These are phyloP conservation scores for Mimumesa dahlbomi DNA, from an alignment of 2,888 invertebrate species.

Conservation along the genomic window DNA sequence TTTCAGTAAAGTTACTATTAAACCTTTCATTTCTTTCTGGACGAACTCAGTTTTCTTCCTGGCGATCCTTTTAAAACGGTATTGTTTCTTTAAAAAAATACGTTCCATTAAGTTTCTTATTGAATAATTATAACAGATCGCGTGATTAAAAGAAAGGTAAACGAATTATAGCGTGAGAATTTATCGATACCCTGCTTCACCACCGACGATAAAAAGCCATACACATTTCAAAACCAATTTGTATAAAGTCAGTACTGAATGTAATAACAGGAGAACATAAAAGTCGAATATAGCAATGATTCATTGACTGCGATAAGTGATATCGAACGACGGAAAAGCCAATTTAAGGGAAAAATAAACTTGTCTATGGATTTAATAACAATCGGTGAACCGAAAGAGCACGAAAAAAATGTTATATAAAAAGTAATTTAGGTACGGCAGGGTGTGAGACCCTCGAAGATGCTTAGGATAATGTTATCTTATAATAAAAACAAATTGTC, in stretches of 20 bases:
- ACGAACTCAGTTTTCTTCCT: no score
- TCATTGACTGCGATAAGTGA: conserved; percentile 65
- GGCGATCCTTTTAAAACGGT: no score
- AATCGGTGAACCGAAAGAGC: conserved; percentile 74
- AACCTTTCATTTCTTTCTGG: no score
- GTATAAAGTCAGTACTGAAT: conserved; percentile 70
- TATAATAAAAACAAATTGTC: conserved; percentile 80
- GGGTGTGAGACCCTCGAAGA: conserved; percentile 76
- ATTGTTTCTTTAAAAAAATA: conserved; percentile 1
- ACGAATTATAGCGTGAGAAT: conserved; percentile 13
- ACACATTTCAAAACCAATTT: conserved; percentile 67
- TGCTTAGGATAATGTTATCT: conserved; percentile 81
- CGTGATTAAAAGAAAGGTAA: not conserved
- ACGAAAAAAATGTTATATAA: conserved; percentile 78
- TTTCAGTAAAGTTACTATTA: conserved; percentile 24
- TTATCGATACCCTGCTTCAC: conserved; percentile 49
- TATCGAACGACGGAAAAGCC: conserved; percentile 62
- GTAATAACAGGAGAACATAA: conserved; percentile 53
- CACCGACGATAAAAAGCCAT: conserved; percentile 67
- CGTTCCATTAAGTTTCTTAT: no score
- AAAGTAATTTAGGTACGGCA: conserved; percentile 79
- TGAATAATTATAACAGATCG: not conserved
- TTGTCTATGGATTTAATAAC: conserved; percentile 68
- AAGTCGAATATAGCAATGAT: conserved; percentile 54
- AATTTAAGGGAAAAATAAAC: conserved; percentile 47